Evolutionary conservation across 2,113 vertebrate species (phyloP), one percentile per base, ranked within the genome.

Genomic region (Heptranchias perlo): DNA sequence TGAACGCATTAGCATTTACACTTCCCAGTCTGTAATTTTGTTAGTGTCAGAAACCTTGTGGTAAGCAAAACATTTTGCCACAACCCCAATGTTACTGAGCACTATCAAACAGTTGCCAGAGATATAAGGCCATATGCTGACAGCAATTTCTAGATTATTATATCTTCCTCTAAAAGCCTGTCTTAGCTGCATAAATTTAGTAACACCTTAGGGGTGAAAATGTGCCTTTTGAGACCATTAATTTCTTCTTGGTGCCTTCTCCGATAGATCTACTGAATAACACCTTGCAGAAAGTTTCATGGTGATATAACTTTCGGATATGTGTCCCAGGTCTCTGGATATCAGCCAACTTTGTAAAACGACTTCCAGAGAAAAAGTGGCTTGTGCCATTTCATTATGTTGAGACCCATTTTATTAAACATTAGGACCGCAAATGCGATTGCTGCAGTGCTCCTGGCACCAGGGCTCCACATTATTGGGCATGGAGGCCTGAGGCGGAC

Each of bases 401-500:
- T 64, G 35, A 93, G 89, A 93, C 61, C 61, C 89, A 93, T 93
- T 93, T 93, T 93, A 93, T 93, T 93, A 62, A 93, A 93, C 58
- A 93, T 61, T 62, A 62, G 89, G 58, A 39, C 58, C 89, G 25
- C 61, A 64, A 64, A 93, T 93, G 89, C n/a, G 35, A 62, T 93
- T 93, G 89, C 89, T 93, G 58, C 89, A 93, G 89, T 62, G 58
- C 18, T 62, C 14, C 58, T 93, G 89, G 58, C 89, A 93, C 54
- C 28, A 39, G 58, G 89, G 58, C 89, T 64, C 35, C 16, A 39
- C 4, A 39, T 93, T 93, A 93, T 93, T 62, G 58, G 89, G 54
- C 58, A 62, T 62, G 58, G 89, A 93, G 18, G 89, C 89, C 89
- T 93, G 54, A 93, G 54, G 89, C 31, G 58, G 16, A n/a, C 58